Base-by-base conservation (phyloP, 2,797 vertebrate genomes). In the Moxostoma hubbsi region DNA sequence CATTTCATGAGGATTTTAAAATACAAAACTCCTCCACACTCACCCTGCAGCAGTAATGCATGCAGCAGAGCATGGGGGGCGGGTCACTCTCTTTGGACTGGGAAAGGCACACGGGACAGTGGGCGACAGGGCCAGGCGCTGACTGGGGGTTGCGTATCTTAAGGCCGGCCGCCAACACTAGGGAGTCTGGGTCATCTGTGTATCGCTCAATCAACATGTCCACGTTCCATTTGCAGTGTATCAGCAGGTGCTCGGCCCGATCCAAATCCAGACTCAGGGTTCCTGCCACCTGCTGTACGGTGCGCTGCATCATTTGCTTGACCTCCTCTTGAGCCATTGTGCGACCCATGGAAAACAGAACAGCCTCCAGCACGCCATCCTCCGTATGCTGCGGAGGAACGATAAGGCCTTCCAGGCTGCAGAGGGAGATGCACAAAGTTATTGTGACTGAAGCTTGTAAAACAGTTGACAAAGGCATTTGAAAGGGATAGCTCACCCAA, bases 41-140 rank as follows among this genome's bases (percentile, higher is more conserved):
- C 77, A 98, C 97, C 96, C 92, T 93, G 87, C 98, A 99, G 92
- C 98, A 99, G 91, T 94, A 96, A 91, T 99, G 97, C 92, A 91
- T 90, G 87, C 98, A 99, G 93, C 96, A 96, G 81, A 99, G 95
- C 0, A 91, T 90, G 6, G 92, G 91, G 0, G 89, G 83, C 0
- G 90, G 87, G 2, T 95, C 96, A 0, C 70, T 68, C 0, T 89
- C 82, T 12, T 84, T 88, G 5, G 72, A 51, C 43, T 94, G 81
- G 0, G 94, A 92, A 74, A 98, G 88, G 61, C 97, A 99, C 5
- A 98, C 94, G 0, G 95, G 95, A 57, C 97, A 99, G 73, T 93
- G 89, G 78, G 90, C 86, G 10, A 91, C 81, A 0, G 94, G 92
- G 43, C 87, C 87, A 0, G 90, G 89, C 0, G 90, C 85, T 0